phyloP scores from a whole-genome alignment of 64 coral and sea anemone genomes.

The Catalaphyllia jardinei region DNA sequence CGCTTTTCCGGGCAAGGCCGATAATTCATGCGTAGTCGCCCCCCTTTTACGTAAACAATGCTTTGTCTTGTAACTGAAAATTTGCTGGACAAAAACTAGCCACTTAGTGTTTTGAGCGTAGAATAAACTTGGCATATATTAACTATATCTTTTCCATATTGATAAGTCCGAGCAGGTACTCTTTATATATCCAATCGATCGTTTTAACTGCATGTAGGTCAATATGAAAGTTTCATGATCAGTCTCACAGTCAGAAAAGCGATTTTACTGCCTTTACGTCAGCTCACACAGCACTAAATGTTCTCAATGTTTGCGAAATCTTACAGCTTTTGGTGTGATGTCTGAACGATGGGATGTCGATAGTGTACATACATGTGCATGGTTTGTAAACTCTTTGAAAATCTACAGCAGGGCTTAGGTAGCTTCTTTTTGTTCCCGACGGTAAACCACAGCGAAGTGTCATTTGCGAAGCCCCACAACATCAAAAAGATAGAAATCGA shows the following conservation, averaged over 20 bases:
- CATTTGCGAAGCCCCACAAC: too few species aligned
- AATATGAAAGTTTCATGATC: neutral
- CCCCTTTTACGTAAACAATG: constrained; percentile 9
- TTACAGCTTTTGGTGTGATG: neutral
- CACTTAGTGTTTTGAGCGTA: neutral
- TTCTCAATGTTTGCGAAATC: neutral
- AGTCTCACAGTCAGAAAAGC: neutral
- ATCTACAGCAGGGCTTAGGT: too few species aligned
- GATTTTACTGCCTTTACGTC: neutral
- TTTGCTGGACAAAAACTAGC: constrained; percentile 5
- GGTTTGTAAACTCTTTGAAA: too few species aligned
- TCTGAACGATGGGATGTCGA: neutral
- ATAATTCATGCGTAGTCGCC: constrained; percentile 1
- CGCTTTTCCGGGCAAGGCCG: neutral
- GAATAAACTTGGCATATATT: neutral
- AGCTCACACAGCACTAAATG: neutral
- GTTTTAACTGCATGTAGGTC: neutral
- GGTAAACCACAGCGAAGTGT: too few species aligned
- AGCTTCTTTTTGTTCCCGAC: too few species aligned
- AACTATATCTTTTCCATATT: neutral
- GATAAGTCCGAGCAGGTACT: neutral
- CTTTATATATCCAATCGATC: neutral
- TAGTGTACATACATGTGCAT: neutral
- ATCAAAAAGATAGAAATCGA: neutral
- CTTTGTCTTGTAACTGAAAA: constrained; percentile 14